A percentile compares a stretch with the other conserved stretches of the same genome.
phyloP scores from a whole-genome alignment of 92 coral and sea anemone genomes.

The Pocillopora meandrina region DNA sequence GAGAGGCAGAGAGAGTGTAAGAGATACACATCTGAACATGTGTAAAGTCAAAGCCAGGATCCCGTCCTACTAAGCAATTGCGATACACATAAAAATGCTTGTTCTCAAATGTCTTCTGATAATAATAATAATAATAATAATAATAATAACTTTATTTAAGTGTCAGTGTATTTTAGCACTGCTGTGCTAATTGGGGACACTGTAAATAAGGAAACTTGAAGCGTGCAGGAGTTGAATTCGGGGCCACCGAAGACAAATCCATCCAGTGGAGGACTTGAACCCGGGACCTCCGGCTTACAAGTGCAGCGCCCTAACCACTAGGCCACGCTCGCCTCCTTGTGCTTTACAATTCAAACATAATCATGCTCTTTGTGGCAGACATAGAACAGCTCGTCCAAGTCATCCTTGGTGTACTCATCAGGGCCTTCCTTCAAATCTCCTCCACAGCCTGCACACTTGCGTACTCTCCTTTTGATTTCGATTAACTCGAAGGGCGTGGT shows the following conservation, averaged over 20 bases:
- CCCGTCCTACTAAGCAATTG: slow-evolving; percentile 47
- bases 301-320: too few relatives aligned
- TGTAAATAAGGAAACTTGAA: too few relatives aligned
- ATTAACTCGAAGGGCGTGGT: slow-evolving; percentile 59
- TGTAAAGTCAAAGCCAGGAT: slow-evolving; percentile 35
- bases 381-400: slow-evolving; percentile 32
- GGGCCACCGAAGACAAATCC: too few relatives aligned
- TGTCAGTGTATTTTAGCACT: too few relatives aligned
- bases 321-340: too few relatives aligned
- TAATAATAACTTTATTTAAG: too few relatives aligned
- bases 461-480: slow-evolving; percentile 46
- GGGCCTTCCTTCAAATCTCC: slow-evolving; percentile 37
- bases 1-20: slow-evolving; percentile 25
- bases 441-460: slow-evolving; percentile 57
- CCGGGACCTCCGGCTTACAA: too few relatives aligned
- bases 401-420: slow-evolving; percentile 26
- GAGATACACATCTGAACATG: slow-evolving; percentile 21
- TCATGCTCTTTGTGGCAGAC: slow-evolving; percentile 53
- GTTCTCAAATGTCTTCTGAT: slow-evolving; percentile 61
- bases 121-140: too few relatives aligned
- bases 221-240: too few relatives aligned
- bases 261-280: too few relatives aligned
- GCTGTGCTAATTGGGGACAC: too few relatives aligned
- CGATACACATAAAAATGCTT: slow-evolving; percentile 57
- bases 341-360: slow-evolving; percentile 38